Evolutionary conservation across 2,113 vertebrate genomes (phyloP), one percentile per base, ranked within the genome.

Genomic region (Thunnus maccoyii): DNA sequence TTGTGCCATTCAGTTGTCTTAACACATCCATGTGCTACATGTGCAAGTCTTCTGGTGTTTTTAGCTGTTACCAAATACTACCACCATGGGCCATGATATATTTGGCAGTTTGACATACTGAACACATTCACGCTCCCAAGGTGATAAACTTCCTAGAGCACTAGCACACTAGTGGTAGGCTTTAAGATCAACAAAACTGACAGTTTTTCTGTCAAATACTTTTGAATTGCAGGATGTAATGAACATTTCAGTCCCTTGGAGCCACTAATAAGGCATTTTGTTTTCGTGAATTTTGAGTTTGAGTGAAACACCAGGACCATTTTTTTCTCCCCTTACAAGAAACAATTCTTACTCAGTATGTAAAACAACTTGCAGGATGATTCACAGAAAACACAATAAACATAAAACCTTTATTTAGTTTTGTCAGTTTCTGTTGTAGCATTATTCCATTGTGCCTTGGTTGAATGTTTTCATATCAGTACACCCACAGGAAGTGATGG

Each of bases 391-490:
- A 57, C 8, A 25, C 17, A 30, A 17, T 8, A 18, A 54, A 52
- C 27, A 69, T 50, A 8, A 68, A 66, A 30, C 54, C 44, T 57
- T 64, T n/a, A 5, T 51, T 69, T 48, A 25, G 62, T 67, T 25
- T 30, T 44, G 15, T 48, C 18, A 1, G 18, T 12, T 65, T 47
- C 22, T 57, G 30, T 48, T 56, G 36, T 1, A 44, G 57, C 4
- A 5, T 64, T 56, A 58, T 63, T 63, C 58, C 18, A 47, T 18
- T 52, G 47, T 9, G 41, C 20, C 47, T 44, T 2, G 55, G 20
- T 5, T 62, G 70, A 72, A 67, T 60, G 73, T 16, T 58, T 52
- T 75, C 15, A 62, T 68, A 46, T 72, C 55, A 12, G 41, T 15
- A 48, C 41, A 58, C 58, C 17, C 18, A 56, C 47, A 78, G 57